Conservation (phyloP, 2,113 vertebrate genomes). For the Aythya baeri region DNA sequence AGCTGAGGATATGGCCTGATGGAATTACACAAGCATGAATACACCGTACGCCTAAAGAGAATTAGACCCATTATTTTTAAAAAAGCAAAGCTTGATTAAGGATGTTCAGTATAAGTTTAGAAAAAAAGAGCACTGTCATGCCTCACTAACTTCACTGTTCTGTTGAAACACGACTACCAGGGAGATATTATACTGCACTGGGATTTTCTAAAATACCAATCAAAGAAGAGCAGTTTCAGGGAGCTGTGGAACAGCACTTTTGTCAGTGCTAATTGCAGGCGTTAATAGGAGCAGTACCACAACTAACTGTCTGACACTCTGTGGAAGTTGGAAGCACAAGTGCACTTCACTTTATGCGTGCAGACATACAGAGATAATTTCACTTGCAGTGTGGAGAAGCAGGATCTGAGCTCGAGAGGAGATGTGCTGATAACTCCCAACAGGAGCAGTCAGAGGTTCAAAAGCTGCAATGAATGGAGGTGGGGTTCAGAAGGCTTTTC, state of each 20-base stretch:
- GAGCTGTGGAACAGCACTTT: neutral
- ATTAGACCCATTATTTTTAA: constrained; percentile 65
- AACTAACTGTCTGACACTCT: neutral
- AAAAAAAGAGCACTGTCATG: constrained; percentile 45
- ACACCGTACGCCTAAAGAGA: constrained; percentile 44
- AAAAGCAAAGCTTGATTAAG: constrained; percentile 70
- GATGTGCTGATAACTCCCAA: neutral
- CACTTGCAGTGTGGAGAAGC: neutral
- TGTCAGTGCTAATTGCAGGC: constrained; percentile 37
- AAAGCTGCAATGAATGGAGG: neutral
- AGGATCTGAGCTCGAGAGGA: neutral
- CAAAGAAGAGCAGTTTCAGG: neutral
- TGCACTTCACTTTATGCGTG: neutral
- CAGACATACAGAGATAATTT: neutral
- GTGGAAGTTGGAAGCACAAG: neutral
- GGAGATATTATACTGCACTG: neutral
- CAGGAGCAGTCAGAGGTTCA: neutral
- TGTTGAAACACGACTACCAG: constrained; percentile 43
- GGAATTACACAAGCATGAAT: constrained; percentile 53
- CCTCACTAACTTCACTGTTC: constrained; percentile 52
- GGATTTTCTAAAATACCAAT: constrained; percentile 30
- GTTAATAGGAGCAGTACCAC: neutral
- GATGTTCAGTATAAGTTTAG: constrained; percentile 44
- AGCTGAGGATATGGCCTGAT: neutral
- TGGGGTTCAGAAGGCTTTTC: neutral